Evolutionary conservation across 2,888 invertebrate genomes (phyloP), one percentile per base, ranked within the genome.

Genomic region (Diaprepes abbreviatus): DNA sequence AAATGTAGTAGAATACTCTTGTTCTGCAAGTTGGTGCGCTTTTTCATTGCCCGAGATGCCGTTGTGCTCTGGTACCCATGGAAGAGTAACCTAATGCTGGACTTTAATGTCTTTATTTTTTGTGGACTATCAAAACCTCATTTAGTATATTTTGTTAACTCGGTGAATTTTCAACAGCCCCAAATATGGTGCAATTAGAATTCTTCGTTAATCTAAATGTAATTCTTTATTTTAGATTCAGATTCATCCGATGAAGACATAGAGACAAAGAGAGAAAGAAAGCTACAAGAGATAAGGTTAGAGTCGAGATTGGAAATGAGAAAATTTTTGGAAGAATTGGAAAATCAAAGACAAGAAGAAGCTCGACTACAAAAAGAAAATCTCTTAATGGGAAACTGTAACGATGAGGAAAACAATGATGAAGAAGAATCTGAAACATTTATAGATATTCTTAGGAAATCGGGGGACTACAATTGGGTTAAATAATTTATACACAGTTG

Each of bases 381-480:
- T 5, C 3, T 17, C 5, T 1, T n/a, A 7, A 50, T 24, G 31
- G 17, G 33, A 52, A 52, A 24, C 14, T 9, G 5, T 1, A 16
- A 38, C 2, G 36, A 14, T 14, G 7, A 7, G 0, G 40, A 40
- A 17, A 7, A 40, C 6, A 40, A 40, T 17, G 17, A 40, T 17
- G 9, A 2, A 17, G 40, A 40, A 16, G 10, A 17, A 1, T 16
- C 19, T 43, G 6, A 40, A 1, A n/a, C 16, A 4, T 40, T 40
- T 5, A 17, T 17, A 40, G 4, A n/a, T 31, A 5, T 35, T 5
- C 2, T 54, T 6, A 12, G 35, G 1, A 2, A 54, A 3, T 4
- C 21, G 10, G 36, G 5, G 4, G 54, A 54, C 35, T 54, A n/a
- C 14, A 35, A 31, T 16, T 54, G 54, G 36, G 31, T 54, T 17